Conservation (phyloP, 2,888 invertebrate genomes). For the Helobdella robusta region DNA sequence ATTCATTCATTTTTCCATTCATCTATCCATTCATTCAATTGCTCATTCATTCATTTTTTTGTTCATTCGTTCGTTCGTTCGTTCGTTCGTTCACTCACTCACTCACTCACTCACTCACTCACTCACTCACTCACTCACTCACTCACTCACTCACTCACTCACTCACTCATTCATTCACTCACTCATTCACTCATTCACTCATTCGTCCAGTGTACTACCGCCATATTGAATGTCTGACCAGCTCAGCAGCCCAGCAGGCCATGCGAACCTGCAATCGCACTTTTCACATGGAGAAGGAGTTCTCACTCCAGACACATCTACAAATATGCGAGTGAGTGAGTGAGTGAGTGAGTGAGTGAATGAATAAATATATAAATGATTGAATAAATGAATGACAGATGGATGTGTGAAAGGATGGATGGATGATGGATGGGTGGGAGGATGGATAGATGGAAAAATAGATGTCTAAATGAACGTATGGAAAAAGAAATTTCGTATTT, state of each 20-base stretch:
- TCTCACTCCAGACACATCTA: too few relatives aligned
- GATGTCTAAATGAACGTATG: too few relatives aligned
- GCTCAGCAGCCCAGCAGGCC: not conserved
- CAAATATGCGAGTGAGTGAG: slow-evolving; percentile 16
- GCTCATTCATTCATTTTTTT: too few relatives aligned
- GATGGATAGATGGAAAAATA: too few relatives aligned
- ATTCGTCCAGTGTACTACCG: slow-evolving; percentile 19
- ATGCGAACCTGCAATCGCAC: slow-evolving; percentile 22
- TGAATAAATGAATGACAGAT: too few relatives aligned
- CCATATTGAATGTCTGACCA: slow-evolving; percentile 16
- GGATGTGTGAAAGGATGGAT: too few relatives aligned
- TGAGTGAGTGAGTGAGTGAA: too few relatives aligned
- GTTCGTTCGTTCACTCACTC: slow-evolving; percentile 2
- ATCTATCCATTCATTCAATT: too few relatives aligned
- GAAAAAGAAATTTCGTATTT: too few relatives aligned
- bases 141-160: slow-evolving; percentile 7
- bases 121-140: slow-evolving; percentile 11
- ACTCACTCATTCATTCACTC: not conserved
- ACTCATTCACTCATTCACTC: not conserved
- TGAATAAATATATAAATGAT: too few relatives aligned
- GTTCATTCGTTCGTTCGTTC: slow-evolving; percentile 3
- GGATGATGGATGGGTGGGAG: too few relatives aligned
- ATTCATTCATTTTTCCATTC: too few relatives aligned
- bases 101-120: not conserved
- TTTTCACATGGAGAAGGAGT: slow-evolving; percentile 19